phyloP scores from a whole-genome alignment of 2,888 invertebrate species.

The Nysson spinosus region DNA sequence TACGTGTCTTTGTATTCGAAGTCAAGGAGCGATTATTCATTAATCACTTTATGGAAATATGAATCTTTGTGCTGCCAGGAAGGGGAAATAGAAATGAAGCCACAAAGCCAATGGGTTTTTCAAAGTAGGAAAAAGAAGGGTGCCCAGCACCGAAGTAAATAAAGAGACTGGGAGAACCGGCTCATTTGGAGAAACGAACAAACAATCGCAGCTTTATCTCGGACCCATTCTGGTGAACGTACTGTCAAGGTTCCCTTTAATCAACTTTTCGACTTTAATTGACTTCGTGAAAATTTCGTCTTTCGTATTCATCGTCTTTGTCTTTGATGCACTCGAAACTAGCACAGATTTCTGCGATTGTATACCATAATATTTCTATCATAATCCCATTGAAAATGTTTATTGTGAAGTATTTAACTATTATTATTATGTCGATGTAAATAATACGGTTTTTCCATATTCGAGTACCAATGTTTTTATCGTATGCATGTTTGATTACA shows the following conservation, averaged over 20 bases:
- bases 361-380: no score
- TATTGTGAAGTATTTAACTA: no score
- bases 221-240: slow-evolving; percentile 9
- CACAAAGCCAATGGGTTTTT: slow-evolving; percentile 18
- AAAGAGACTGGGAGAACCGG: slow-evolving; percentile 33
- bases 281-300: slow-evolving; percentile 31
- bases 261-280: slow-evolving; percentile 56
- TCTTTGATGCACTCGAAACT: background rate
- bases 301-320: slow-evolving; percentile 9
- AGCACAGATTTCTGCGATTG: no score
- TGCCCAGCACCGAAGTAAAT: slow-evolving; percentile 39
- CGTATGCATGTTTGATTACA: no score
- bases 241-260: slow-evolving; percentile 47
- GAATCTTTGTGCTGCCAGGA: slow-evolving; percentile 12
- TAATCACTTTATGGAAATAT: slow-evolving; percentile 12
- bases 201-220: slow-evolving; percentile 47
- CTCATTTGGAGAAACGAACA: slow-evolving; percentile 55
- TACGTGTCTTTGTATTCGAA: no score
- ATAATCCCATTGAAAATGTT: no score
- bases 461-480: no score
- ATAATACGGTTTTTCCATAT: no score
- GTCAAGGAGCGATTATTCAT: slow-evolving; percentile 13
- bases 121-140: slow-evolving; percentile 8
- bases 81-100: slow-evolving; percentile 16
- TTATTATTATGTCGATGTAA: no score